Base-by-base conservation (phyloP, 2,888 invertebrate species). In the Adelognathus sp. region DNA sequence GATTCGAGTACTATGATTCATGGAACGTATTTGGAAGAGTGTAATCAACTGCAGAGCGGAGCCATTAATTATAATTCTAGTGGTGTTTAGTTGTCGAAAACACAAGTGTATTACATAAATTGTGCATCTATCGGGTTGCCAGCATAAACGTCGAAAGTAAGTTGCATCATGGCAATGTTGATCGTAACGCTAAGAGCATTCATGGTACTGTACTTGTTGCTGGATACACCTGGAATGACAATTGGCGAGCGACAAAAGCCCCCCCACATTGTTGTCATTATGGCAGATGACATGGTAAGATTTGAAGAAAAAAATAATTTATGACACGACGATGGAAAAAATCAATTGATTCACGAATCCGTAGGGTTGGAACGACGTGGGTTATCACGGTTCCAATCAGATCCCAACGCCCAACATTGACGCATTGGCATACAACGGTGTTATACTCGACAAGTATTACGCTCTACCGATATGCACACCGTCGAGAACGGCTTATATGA, bases 321-420 rank as follows among this genome's bases (percentile, higher is more conserved):
- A n/a, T n/a, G n/a, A n/a, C n/a, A n/a, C n/a, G n/a, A n/a, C n/a
- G n/a, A n/a, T n/a, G n/a, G n/a, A n/a, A n/a, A n/a, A n/a, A n/a
- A 41, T 11, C 3, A 33, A 50, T 24, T 16, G 21, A 46, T 46
- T 16, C n/a, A 46, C 14, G 2, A 36, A 7, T 50, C 9, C 50
- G n/a, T n/a, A 91, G 98, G 98, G 98, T 4, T 97, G 97, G 95
- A 97, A 97, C 88, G 98, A 98, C 90, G 96, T 98, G 1, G 95
- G 97, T 72, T 97, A 96, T 88, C 98, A 97, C 86, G 98, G 98
- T 0, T 95, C 96, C 0, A 93, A 95, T 84, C 96, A 98, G 92
- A 96, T 97, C 84, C 94, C 95, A 41, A 98, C 98, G 0, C 97
- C 98, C 3, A 98, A 98, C 88, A 95, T 98, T 72, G 98, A 98